Percentiles rank a stretch among this genome's conserved stretches.
phyloP scores from a whole-genome alignment of 2,888 invertebrate genomes.

The Drosophila subquinaria region DNA sequence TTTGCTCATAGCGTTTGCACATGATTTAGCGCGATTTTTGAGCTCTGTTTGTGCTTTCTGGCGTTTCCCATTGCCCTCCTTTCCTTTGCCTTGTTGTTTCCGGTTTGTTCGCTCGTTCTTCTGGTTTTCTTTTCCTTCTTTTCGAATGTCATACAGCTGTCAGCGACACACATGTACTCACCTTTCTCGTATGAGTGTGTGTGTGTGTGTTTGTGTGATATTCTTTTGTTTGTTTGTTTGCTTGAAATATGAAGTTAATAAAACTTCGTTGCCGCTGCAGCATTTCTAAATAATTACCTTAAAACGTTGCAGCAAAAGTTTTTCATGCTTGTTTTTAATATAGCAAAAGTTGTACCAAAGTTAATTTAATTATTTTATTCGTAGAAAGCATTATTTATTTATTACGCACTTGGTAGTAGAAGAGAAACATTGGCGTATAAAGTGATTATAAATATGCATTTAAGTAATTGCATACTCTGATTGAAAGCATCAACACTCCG shows the following conservation, averaged over 20 bases:
- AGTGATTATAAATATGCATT: neutral
- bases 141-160: slow-evolving; percentile 58
- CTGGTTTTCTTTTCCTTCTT: slow-evolving; percentile 5
- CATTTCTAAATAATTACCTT: slow-evolving; percentile 36
- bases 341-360: neutral
- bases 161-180: slow-evolving; percentile 52
- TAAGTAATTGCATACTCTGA: slow-evolving; percentile 8
- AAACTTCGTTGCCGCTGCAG: slow-evolving; percentile 17
- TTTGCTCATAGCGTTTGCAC: slow-evolving; percentile 63
- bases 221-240: slow-evolving; percentile 16
- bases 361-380: slow-evolving; percentile 28
- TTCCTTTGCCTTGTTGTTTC: slow-evolving; percentile 18
- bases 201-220: neutral
- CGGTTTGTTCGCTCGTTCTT: slow-evolving; percentile 13
- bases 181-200: neutral
- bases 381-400: neutral
- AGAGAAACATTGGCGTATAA: neutral
- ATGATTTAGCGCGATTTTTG: slow-evolving; percentile 61
- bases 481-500: slow-evolving; percentile 27
- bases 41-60: slow-evolving; percentile 35
- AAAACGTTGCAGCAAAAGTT: slow-evolving; percentile 17
- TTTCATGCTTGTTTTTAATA: neutral
- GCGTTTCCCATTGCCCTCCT: slow-evolving; percentile 5
- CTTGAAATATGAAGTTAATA: slow-evolving; percentile 37
- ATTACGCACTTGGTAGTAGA: neutral